Conservation (phyloP, 2,797 vertebrate genomes). For the Rhinichthys osculus region DNA sequence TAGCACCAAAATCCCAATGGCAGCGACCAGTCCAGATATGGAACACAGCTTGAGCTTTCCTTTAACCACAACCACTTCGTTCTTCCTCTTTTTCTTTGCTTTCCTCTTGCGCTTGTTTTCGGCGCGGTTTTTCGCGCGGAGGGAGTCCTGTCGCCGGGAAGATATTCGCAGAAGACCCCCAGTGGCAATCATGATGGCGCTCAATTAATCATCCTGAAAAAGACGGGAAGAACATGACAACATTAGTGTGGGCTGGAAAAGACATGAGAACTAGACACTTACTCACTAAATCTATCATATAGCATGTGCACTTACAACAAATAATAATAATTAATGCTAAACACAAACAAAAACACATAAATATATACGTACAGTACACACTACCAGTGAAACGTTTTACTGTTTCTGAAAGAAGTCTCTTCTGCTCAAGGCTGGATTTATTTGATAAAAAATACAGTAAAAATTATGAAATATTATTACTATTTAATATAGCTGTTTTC, state of each 20-base stretch:
- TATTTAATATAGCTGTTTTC: no score
- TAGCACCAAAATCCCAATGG: conserved; percentile 88
- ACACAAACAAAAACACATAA: background rate
- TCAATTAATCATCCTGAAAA: conserved; percentile 65
- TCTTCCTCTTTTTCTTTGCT: conserved; percentile 89
- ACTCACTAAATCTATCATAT: conserved; percentile 1
- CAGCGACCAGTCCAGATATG: conserved; percentile 87
- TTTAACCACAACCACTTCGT: conserved; percentile 92
- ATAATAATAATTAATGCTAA: background rate
- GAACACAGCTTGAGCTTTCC: conserved; percentile 92
- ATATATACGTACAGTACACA: no score
- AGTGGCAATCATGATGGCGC: conserved; percentile 90
- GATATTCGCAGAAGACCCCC: conserved; percentile 94
- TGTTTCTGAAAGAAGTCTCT: no score
- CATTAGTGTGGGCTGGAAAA: conserved; percentile 3
- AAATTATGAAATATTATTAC: background rate
- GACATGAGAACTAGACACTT: background rate
- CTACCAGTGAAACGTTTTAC: background rate
- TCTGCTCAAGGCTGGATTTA: background rate
- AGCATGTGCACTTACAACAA: background rate
- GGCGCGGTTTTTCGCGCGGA: conserved; percentile 80
- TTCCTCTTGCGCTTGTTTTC: conserved; percentile 84
- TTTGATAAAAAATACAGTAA: background rate
- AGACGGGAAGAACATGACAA: conserved; percentile 29
- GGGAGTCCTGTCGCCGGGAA: conserved; percentile 89